Evolutionary conservation across 2,113 vertebrate species (phyloP), one percentile per base, ranked within the genome.

Genomic region (Rhabdornis inornatus): DNA sequence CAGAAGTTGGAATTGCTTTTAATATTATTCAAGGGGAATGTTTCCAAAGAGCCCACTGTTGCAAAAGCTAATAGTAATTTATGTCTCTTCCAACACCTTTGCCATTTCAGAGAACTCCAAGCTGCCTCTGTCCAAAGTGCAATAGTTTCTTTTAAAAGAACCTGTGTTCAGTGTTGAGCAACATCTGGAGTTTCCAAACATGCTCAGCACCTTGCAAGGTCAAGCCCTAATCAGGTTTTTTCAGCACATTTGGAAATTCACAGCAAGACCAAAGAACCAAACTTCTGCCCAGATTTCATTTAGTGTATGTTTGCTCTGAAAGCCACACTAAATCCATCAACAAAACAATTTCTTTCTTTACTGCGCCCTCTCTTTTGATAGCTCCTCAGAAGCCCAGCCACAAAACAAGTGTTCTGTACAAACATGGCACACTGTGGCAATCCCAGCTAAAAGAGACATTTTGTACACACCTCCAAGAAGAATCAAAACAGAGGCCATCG

Each of bases 1-100:
- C 80, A 97, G 86, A 95, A 92, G 74, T 44, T 93, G 56, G 91
- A 94, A 89, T 81, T 89, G 45, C 64, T 92, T 94, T 93, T 81
- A 86, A 91, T 77, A 59, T 93, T 83, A 93, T 91, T 97, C 90
- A 52, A 94, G 44, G 17, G 28, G 24, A 95, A 87, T 7, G 24
- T 79, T 95, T 94, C 89, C 89, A 95, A 95, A 93, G 78, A 64
- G 24, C 27, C 2, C 4, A 71, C 56, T 85, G 52, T 86, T 96
- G 79, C 28, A 5, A 94, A 96, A 93, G 61, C 70, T 18, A 2
- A 71, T 71, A 63, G 53, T 53, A 53, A 90, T 76, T 76, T 61
- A 81, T 6, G 7, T 56, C 89, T 91, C 76, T 83, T 89, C 74
- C 71, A 95, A 85, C 92, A 71, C 3, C 13, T 55, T 83, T 91